These are phyloP conservation scores for Nothocercus nigrocapillus DNA, from an alignment of 2,113 vertebrate genomes.

Conservation along the genomic window DNA sequence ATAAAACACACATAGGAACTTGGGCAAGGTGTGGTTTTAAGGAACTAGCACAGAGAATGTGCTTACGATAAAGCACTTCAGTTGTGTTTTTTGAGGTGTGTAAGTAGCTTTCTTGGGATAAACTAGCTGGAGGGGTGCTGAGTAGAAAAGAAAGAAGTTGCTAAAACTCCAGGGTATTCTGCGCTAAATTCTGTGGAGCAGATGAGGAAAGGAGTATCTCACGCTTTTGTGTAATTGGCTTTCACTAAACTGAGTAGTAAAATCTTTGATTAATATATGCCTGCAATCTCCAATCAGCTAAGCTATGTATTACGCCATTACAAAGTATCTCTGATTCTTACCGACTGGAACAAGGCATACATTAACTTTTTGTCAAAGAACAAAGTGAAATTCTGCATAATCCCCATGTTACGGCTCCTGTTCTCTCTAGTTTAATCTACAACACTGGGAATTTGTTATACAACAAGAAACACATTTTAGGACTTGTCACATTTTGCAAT, in stretches of 20 bases:
- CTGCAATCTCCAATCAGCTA: conserved; percentile 6
- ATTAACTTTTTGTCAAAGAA: conserved; percentile 41
- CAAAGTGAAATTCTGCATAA: conserved; percentile 42
- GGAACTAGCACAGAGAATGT: not conserved
- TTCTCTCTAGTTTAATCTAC: conserved; percentile 52
- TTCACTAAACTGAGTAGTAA: conserved; percentile 3
- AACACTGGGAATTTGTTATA: conserved; percentile 58
- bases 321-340: conserved; percentile 23
- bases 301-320: not conserved
- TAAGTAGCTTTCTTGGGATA: not conserved
- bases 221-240: not conserved
- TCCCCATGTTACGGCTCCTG: conserved; percentile 38
- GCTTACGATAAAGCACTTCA: not conserved
- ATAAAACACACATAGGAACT: not conserved
- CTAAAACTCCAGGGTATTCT: not conserved
- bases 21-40: not conserved
- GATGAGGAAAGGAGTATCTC: not conserved
- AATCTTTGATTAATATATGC: not conserved
- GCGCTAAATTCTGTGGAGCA: not conserved
- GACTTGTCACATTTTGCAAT: conserved; percentile 65
- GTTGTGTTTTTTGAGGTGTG: not conserved
- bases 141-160: not conserved
- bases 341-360: not conserved
- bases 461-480: conserved; percentile 66
- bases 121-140: not conserved